Percentiles rank a stretch among this genome's conserved stretches.
These are phyloP conservation scores for Stomatorhinus walkeri DNA, from an alignment of 2,797 vertebrate genomes.

Conservation along the genomic window DNA sequence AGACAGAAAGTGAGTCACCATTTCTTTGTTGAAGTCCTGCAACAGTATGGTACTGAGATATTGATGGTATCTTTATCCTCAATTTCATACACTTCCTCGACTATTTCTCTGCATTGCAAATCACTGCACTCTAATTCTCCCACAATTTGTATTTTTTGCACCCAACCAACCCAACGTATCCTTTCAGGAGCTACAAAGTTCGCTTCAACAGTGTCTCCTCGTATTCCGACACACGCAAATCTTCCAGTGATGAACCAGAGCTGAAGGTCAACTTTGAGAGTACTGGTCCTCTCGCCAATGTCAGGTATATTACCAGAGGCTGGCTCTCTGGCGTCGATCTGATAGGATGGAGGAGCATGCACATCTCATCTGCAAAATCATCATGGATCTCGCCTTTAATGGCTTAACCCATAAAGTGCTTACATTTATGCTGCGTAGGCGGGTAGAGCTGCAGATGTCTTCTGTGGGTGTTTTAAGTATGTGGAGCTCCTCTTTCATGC, in stretches of 20 bases:
- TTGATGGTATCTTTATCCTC: not conserved
- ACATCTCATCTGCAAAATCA: not conserved
- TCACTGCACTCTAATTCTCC: not conserved
- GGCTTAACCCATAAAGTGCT: not conserved
- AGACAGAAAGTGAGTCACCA: slow-evolving; percentile 82
- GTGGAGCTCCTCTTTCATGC: slow-evolving; percentile 5
- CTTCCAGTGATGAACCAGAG: slow-evolving; percentile 80
- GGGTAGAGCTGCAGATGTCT: not conserved
- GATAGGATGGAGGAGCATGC: not conserved
- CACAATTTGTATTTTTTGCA: not conserved
- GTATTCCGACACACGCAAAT: slow-evolving; percentile 82
- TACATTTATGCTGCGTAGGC: slow-evolving; percentile 2
- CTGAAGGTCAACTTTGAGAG: slow-evolving; percentile 86
- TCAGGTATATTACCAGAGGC: slow-evolving; percentile 65
- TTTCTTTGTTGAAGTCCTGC: not conserved
- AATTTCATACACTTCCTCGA: not conserved
- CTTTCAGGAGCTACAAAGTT: slow-evolving; percentile 89
- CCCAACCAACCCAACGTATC: not conserved
- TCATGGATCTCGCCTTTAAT: slow-evolving; percentile 6
- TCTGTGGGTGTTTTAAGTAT: slow-evolving; percentile 16
- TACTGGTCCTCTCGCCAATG: slow-evolving; percentile 85
- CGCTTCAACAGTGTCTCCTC: slow-evolving; percentile 98
- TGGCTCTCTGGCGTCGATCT: not conserved
- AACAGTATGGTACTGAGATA: not conserved
- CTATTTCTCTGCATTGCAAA: not conserved